phyloP scores from a whole-genome alignment of 2,888 invertebrate species.

The Drosophila ustulata region DNA sequence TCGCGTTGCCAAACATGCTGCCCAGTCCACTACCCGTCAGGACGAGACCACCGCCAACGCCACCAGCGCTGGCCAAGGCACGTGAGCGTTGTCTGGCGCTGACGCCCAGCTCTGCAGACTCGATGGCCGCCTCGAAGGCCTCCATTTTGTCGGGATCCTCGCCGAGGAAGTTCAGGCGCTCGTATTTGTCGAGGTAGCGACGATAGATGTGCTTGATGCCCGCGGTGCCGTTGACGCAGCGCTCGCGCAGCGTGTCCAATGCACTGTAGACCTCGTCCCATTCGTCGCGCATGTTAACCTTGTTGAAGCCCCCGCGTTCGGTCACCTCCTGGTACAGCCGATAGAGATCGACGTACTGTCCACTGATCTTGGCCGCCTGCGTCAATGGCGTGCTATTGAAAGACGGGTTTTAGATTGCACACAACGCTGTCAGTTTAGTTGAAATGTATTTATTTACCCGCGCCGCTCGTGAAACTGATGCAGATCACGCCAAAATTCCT shows the following conservation, averaged over 20 bases:
- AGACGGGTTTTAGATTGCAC: neutral
- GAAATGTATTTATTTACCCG: slow-evolving; percentile 89
- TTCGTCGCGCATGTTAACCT: slow-evolving; percentile 95
- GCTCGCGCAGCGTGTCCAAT: slow-evolving; percentile 91
- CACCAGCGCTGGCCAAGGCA: slow-evolving; percentile 86
- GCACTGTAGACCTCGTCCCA: slow-evolving; percentile 94
- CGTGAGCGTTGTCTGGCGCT: slow-evolving; percentile 90
- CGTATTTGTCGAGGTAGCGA: slow-evolving; percentile 94
- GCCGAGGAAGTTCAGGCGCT: slow-evolving; percentile 94
- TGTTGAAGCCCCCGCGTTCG: slow-evolving; percentile 96
- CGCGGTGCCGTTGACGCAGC: slow-evolving; percentile 95
- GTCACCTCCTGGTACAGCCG: slow-evolving; percentile 96
- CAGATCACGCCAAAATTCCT: slow-evolving; percentile 87
- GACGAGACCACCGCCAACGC: slow-evolving; percentile 86
- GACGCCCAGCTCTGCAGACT: slow-evolving; percentile 86
- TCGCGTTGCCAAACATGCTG: slow-evolving; percentile 60
- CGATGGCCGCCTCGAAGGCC: slow-evolving; percentile 86
- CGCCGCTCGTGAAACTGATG: slow-evolving; percentile 95
- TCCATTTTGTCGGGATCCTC: slow-evolving; percentile 93
- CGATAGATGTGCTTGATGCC: slow-evolving; percentile 94
- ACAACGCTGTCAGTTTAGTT: neutral
- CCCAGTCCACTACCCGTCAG: slow-evolving; percentile 85
- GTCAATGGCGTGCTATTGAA: slow-evolving; percentile 86
- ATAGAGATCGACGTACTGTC: slow-evolving; percentile 96
- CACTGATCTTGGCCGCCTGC: slow-evolving; percentile 92